Conservation (phyloP, 2,888 invertebrate genomes). For the Myopa testacea region DNA sequence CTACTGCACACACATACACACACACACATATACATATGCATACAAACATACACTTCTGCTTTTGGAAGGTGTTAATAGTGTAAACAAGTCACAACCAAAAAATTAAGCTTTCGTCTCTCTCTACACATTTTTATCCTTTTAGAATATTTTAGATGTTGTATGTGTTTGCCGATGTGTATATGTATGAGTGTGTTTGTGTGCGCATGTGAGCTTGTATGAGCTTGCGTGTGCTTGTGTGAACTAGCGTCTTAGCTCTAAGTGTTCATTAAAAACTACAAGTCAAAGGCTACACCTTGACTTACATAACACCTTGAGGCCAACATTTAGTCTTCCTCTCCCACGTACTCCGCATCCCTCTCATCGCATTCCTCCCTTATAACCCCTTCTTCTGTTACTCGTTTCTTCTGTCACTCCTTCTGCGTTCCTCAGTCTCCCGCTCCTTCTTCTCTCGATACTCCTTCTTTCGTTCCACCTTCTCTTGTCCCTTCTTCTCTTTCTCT, state of each 20-base stretch:
- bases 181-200: neutral
- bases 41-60: constrained; percentile 7
- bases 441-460: neutral
- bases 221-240: neutral
- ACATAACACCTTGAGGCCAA: neutral
- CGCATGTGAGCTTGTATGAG: neutral
- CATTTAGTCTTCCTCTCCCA: neutral
- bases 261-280: constrained; percentile 20
- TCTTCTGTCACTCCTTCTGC: neutral
- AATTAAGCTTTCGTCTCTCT: too few relatives aligned
- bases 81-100: constrained; percentile 15
- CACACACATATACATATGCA: constrained; percentile 12
- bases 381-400: neutral
- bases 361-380: neutral
- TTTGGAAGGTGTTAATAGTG: constrained; percentile 16
- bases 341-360: too few relatives aligned
- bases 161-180: neutral
- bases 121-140: neutral
- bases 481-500: neutral
- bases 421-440: neutral
- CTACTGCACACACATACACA: too few relatives aligned
- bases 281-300: neutral
- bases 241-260: neutral
- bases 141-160: neutral
- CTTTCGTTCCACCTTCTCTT: neutral